phyloP scores from a whole-genome alignment of 2,797 vertebrate genomes.

The Alosa sapidissima region DNA sequence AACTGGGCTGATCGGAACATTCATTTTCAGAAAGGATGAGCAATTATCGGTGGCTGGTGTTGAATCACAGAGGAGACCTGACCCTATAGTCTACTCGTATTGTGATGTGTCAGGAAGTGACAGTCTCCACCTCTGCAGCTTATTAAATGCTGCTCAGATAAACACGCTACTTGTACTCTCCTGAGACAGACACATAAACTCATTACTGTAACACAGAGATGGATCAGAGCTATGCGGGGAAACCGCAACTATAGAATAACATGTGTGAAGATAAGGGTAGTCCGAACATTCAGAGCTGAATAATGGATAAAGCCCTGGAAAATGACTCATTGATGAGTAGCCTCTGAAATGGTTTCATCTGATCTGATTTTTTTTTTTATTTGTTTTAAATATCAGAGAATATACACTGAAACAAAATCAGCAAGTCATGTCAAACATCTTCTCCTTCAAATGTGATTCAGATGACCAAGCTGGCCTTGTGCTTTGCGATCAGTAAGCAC shows the following conservation, averaged over 20 bases:
- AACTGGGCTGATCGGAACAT: conserved; percentile 29
- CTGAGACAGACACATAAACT: background rate
- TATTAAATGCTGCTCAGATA: background rate
- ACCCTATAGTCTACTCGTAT: conserved; percentile 14
- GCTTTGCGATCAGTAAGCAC: background rate
- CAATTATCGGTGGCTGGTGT: conserved; percentile 41
- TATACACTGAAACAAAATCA: background rate
- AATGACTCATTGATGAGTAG: background rate
- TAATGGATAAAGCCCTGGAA: background rate
- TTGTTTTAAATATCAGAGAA: background rate
- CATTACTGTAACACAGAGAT: background rate
- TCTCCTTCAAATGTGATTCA: background rate
- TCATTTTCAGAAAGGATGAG: conserved; percentile 38
- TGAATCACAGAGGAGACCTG: conserved; percentile 34
- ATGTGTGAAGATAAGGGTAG: background rate
- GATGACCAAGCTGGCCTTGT: background rate
- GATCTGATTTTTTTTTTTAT: background rate
- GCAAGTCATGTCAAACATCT: background rate
- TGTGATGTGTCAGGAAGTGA: background rate
- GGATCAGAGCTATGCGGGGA: background rate
- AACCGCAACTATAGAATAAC: background rate
- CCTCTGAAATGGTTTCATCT: background rate
- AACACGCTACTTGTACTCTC: background rate
- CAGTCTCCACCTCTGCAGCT: background rate
- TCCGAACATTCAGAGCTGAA: background rate